Evolutionary conservation across 1,140 invertebrate genomes (phyloP).

Genomic region (Hydropsyche tenuis): DNA sequence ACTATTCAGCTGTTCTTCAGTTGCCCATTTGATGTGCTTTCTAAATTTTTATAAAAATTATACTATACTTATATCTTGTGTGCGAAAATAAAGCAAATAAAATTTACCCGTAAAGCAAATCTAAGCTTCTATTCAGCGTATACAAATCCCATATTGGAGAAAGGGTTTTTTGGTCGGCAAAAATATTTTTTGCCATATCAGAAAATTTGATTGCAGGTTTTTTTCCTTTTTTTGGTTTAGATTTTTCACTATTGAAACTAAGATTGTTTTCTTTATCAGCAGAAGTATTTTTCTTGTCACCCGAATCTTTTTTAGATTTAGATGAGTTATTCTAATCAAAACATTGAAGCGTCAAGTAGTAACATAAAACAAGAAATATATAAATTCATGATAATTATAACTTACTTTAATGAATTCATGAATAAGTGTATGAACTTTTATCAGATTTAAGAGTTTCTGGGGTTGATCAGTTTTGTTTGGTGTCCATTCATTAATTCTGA

Average conservation of each 20-base stretch:
- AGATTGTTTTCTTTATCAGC: slow-evolving; percentile 52
- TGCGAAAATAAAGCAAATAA: too few relatives aligned
- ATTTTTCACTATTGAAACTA: slow-evolving; percentile 52
- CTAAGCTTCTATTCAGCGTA: slow-evolving; percentile 56
- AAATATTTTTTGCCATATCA: slow-evolving; percentile 34
- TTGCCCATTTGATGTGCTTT: slow-evolving; percentile 57
- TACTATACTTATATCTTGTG: too few relatives aligned
- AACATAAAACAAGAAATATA: slow-evolving; percentile 9
- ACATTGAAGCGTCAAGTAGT: slow-evolving; percentile 20
- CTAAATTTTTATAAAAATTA: slow-evolving; percentile 51
- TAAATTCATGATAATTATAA: background rate
- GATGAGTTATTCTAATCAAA: slow-evolving; percentile 51
- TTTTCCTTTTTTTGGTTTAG: slow-evolving; percentile 50
- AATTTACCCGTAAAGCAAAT: slow-evolving; percentile 60
- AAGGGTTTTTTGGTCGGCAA: slow-evolving; percentile 54
- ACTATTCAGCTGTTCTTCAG: slow-evolving; percentile 52
- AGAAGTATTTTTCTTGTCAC: slow-evolving; percentile 29
- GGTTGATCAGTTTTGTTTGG: slow-evolving; percentile 48
- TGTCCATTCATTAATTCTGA: slow-evolving; percentile 53
- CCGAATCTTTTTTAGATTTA: slow-evolving; percentile 58
- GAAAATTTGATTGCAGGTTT: slow-evolving; percentile 25
- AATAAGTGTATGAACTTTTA: slow-evolving; percentile 58
- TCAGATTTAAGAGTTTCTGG: slow-evolving; percentile 56
- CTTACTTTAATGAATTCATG: slow-evolving; percentile 59
- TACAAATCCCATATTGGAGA: slow-evolving; percentile 59